Percentiles rank a stretch among this genome's conserved stretches.
phyloP scores from a whole-genome alignment of 2,797 vertebrate genomes.

The Pithecia hirsuta region DNA sequence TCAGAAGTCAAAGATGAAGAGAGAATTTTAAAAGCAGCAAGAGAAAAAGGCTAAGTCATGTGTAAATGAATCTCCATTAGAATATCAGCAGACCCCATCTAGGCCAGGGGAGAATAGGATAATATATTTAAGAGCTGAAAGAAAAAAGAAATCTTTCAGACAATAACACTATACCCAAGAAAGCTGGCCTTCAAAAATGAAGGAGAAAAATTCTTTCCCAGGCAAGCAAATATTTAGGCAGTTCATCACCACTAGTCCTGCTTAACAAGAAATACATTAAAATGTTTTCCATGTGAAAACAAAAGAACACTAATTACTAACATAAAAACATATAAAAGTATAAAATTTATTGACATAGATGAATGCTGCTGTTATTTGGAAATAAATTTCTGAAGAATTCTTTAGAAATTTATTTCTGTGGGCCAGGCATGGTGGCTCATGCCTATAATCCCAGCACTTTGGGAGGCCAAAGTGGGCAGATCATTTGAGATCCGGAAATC shows the following conservation, averaged over 20 bases:
- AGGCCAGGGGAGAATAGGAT: background rate
- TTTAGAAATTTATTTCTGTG: too few species aligned
- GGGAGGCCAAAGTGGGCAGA: rapidly evolving
- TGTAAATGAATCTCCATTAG: background rate
- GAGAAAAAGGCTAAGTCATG: background rate
- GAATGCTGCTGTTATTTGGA: background rate
- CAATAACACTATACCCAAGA: background rate
- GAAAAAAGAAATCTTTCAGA: background rate
- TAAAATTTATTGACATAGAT: background rate
- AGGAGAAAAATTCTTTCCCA: background rate
- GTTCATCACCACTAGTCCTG: background rate
- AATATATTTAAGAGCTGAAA: background rate
- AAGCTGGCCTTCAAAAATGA: background rate
- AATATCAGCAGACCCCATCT: background rate
- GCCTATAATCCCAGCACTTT: background rate
- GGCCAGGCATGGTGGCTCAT: background rate
- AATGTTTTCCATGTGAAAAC: background rate
- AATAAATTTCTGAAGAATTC: background rate
- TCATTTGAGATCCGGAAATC: background rate
- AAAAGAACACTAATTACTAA: background rate
- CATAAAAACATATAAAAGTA: background rate
- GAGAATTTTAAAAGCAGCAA: background rate
- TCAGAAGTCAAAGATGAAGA: background rate
- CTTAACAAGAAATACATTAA: background rate
- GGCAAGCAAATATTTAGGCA: background rate